Conservation (phyloP, 2,113 vertebrate genomes). For the Channa argus region DNA sequence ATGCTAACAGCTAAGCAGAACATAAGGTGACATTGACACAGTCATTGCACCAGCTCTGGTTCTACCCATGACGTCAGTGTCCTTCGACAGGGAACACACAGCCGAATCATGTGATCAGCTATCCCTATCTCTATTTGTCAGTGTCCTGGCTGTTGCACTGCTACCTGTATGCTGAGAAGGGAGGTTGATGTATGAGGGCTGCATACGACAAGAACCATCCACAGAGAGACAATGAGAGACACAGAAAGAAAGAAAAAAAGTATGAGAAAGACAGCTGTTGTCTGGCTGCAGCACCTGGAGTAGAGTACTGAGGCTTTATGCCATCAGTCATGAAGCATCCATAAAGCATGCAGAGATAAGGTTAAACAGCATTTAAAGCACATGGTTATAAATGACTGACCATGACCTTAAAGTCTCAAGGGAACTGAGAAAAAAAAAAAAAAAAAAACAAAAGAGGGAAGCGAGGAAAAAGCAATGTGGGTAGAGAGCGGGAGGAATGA, state of each 20-base stretch:
- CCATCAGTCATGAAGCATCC: constrained; percentile 68
- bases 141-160: constrained; percentile 26
- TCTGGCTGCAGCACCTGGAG: constrained; percentile 46
- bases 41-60: constrained; percentile 68
- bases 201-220: constrained; percentile 26
- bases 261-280: constrained; percentile 22
- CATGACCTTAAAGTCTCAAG: constrained; percentile 67
- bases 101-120: constrained; percentile 68
- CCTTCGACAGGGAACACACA: constrained; percentile 57
- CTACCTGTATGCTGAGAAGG: constrained; percentile 56
- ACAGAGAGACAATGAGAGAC: constrained; percentile 29
- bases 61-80: constrained; percentile 71
- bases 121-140: constrained; percentile 73
- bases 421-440: neutral
- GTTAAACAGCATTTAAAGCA: constrained; percentile 81
- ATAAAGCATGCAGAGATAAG: constrained; percentile 78
- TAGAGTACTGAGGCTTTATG: constrained; percentile 40
- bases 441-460: constrained; percentile 11
- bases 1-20: constrained; percentile 76
- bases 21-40: constrained; percentile 81
- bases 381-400: constrained; percentile 80
- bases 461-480: neutral
- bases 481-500: constrained; percentile 42
- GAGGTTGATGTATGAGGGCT: constrained; percentile 59
- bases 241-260: constrained; percentile 21